These are phyloP conservation scores for Catharus minimus DNA, from an alignment of 2,113 vertebrate species.

Conservation along the genomic window DNA sequence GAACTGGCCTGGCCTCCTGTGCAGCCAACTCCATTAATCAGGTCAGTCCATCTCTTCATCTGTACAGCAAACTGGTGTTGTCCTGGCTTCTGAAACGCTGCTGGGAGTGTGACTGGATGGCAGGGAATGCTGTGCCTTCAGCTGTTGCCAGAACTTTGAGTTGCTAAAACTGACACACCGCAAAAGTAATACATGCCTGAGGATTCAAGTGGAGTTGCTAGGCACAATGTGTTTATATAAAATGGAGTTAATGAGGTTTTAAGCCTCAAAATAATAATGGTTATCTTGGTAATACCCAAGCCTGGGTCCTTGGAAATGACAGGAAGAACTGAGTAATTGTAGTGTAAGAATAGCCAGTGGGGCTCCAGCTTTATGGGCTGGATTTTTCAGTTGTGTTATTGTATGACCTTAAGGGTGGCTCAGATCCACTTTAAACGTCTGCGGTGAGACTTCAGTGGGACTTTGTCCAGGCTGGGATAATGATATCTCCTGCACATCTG, in stretches of 20 bases:
- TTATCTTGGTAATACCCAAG: conserved; percentile 25
- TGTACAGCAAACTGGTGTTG: fast-evolving
- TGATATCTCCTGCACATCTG: not conserved
- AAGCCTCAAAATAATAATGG: conserved; percentile 15
- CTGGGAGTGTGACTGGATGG: not conserved
- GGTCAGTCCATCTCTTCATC: conserved; percentile 76
- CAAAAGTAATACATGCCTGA: not conserved
- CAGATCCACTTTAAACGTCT: not conserved
- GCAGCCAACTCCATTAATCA: conserved; percentile 96
- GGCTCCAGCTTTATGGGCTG: not conserved
- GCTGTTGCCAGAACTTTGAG: not conserved
- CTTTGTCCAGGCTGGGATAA: not conserved
- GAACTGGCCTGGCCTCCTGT: conserved; percentile 91
- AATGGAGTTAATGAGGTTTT: conserved; percentile 10
- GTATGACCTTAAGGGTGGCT: not conserved
- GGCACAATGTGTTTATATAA: not conserved
- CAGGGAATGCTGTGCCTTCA: not conserved
- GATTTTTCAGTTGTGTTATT: not conserved
- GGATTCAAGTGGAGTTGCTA: not conserved
- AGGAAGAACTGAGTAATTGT: not conserved
- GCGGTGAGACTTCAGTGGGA: not conserved
- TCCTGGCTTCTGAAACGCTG: not conserved
- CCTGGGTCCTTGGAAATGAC: not conserved
- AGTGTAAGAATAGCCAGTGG: not conserved
- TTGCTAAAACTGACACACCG: not conserved